These are phyloP conservation scores for Dicerorhinus sumatrensis DNA, from an alignment of 2,113 vertebrate species.

Conservation along the genomic window DNA sequence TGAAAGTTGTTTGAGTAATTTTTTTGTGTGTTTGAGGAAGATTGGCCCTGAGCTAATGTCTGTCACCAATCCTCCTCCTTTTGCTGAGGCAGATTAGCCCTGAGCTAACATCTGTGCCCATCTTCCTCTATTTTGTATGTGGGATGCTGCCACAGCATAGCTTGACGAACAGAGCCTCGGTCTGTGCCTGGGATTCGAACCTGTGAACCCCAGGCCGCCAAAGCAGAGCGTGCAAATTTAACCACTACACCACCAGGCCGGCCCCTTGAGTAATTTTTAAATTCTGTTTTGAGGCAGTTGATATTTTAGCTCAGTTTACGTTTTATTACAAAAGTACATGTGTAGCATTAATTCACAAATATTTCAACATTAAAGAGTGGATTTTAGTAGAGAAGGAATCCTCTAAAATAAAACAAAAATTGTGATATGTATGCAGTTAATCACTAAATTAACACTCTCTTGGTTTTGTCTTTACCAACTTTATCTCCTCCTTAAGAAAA, in stretches of 20 bases:
- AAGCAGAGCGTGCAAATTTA: too few relatives aligned
- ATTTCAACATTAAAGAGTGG: not conserved
- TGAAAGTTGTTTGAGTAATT: not conserved
- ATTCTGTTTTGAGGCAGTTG: not conserved
- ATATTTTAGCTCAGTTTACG: not conserved
- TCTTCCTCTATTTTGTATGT: too few relatives aligned
- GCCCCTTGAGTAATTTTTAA: not conserved
- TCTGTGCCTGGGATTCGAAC: too few relatives aligned
- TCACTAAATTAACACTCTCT: not conserved
- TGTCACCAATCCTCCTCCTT: too few relatives aligned
- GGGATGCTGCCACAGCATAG: too few relatives aligned
- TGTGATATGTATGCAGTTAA: not conserved
- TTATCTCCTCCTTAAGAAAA: not conserved
- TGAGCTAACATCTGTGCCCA: too few relatives aligned
- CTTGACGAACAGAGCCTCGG: too few relatives aligned
- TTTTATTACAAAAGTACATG: not conserved
- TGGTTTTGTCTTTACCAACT: not conserved
- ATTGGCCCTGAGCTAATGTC: too few relatives aligned
- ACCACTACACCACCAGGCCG: too few relatives aligned
- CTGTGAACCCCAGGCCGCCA: too few relatives aligned
- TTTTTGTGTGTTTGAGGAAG: too few relatives aligned
- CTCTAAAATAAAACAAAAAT: not conserved
- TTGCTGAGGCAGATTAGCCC: too few relatives aligned
- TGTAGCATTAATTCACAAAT: not conserved
- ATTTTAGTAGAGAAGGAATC: not conserved